Evolutionary conservation across 2,797 vertebrate genomes (phyloP).

Genomic region (Danio aesculapii): DNA sequence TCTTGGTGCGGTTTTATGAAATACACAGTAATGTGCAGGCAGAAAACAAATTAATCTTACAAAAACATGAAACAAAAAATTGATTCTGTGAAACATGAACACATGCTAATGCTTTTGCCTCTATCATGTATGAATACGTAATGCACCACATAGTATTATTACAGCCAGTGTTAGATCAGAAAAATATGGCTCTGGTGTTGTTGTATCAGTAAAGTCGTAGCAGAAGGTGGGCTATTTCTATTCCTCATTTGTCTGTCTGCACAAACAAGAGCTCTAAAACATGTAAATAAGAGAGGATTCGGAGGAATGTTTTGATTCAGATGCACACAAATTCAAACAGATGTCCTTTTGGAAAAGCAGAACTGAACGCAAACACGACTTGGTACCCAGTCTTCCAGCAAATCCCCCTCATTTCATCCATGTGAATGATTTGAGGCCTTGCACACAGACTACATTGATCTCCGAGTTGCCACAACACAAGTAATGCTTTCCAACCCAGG

Average conservation of each 20-base stretch:
- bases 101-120: constrained; percentile 14
- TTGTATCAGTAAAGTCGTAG: not conserved
- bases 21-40: not conserved
- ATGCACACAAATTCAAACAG: constrained; percentile 28
- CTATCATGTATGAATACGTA: constrained; percentile 24
- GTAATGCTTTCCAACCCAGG: constrained; percentile 27
- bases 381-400: constrained; percentile 5
- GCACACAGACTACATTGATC: constrained; percentile 37
- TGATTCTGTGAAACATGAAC: constrained; percentile 27
- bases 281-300: constrained; percentile 49
- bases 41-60: constrained; percentile 15
- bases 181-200: not conserved
- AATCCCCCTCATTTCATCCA: constrained; percentile 13
- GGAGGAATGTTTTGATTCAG: not conserved
- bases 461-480: constrained; percentile 22
- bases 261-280: constrained; percentile 28
- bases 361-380: constrained; percentile 30
- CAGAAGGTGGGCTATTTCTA: constrained; percentile 1
- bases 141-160: not conserved
- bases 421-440: constrained; percentile 36
- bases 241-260: constrained; percentile 13
- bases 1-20: constrained; percentile 26
- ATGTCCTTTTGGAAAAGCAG: constrained; percentile 34
- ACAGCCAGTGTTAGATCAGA: not conserved
- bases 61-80: constrained; percentile 39